phyloP scores from a whole-genome alignment of 2,797 vertebrate species.

The Aselliscus stoliczkanus region DNA sequence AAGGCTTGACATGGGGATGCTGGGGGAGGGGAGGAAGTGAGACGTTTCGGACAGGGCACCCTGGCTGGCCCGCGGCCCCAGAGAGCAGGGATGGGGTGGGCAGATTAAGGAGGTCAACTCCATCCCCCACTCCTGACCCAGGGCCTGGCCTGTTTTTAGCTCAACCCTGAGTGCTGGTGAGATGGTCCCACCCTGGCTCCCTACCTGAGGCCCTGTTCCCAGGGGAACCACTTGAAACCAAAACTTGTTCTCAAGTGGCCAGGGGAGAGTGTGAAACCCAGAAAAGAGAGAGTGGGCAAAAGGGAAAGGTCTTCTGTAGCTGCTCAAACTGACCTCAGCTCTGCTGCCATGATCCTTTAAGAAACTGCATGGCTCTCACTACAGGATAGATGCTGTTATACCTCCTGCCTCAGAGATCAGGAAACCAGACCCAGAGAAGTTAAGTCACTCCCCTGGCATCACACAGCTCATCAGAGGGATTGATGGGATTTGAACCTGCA shows the following conservation, averaged over 20 bases:
- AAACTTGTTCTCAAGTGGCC: slow-evolving; percentile 67
- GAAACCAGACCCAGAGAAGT: not conserved
- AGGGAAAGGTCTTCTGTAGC: not conserved
- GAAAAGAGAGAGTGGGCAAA: slow-evolving; percentile 51
- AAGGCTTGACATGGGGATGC: slow-evolving; percentile 29
- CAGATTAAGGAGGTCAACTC: not conserved
- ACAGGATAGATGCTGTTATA: fast-evolving
- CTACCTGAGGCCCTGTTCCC: not conserved
- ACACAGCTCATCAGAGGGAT: not conserved
- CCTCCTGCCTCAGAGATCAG: not conserved
- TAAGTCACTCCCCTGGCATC: not conserved
- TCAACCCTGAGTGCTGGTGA: not conserved
- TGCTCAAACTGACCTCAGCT: not conserved
- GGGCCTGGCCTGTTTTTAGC: slow-evolving; percentile 43
- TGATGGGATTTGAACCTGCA: not conserved
- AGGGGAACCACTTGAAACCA: slow-evolving; percentile 61
- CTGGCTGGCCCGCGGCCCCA: slow-evolving; percentile 41
- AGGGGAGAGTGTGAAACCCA: not conserved
- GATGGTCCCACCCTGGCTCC: not conserved
- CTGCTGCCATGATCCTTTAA: fast-evolving
- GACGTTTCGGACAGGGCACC: slow-evolving; percentile 33
- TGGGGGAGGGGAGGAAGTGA: slow-evolving; percentile 72
- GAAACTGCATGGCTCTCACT: not conserved
- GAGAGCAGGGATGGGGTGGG: not conserved
- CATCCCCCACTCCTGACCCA: not conserved